Conservation (phyloP, 2,797 vertebrate species). For the Columba guinea region DNA sequence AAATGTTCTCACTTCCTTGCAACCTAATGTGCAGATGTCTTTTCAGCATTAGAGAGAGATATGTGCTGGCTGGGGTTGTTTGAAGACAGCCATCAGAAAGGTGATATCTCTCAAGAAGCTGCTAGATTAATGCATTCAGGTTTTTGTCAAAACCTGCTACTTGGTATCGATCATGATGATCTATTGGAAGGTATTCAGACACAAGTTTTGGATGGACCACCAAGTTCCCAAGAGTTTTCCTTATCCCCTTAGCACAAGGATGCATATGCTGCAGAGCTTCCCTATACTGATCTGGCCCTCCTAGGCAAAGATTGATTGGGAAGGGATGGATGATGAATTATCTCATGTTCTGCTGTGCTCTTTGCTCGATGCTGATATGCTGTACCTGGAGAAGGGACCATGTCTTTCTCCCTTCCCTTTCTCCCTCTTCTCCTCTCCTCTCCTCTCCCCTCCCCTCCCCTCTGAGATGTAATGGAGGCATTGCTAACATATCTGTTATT, state of each 20-base stretch:
- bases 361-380: neutral
- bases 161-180: neutral
- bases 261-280: neutral
- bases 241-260: neutral
- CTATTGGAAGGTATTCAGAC: neutral
- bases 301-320: neutral
- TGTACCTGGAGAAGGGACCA: neutral
- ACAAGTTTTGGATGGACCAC: neutral
- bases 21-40: neutral
- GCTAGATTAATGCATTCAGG: neutral
- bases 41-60: neutral
- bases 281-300: neutral
- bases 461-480: neutral
- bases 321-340: neutral
- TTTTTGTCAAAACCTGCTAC: neutral
- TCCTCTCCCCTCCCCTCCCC: neutral
- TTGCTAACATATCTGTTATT: neutral
- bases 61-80: neutral
- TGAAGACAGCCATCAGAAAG: neutral
- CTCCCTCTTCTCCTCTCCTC: neutral
- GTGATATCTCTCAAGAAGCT: neutral
- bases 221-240: neutral
- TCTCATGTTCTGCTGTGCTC: neutral
- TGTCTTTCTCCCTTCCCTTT: neutral
- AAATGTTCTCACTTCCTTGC: neutral